Evolutionary conservation across 2,113 vertebrate genomes (phyloP).

Genomic region (Corythoichthys intestinalis): DNA sequence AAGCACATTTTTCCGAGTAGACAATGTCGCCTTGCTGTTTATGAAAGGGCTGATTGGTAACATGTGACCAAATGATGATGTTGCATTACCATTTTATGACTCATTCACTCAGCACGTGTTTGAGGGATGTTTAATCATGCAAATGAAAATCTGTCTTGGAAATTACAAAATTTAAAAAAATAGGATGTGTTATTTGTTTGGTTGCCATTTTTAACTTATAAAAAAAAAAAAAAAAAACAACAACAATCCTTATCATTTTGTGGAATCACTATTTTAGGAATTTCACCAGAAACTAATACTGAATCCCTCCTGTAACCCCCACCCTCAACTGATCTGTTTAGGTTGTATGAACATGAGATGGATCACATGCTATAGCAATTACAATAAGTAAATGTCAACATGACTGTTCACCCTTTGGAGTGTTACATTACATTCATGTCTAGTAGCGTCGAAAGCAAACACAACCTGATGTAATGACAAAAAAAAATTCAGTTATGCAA

Average conservation of each 20-base stretch:
- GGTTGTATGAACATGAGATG: not conserved
- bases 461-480: not conserved
- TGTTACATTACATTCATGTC: not conserved
- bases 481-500: not conserved
- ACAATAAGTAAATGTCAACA: not conserved
- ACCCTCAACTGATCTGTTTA: not conserved
- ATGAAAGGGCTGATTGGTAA: slow-evolving; percentile 30
- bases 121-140: not conserved
- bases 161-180: no score
- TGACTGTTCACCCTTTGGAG: not conserved
- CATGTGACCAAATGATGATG: slow-evolving; percentile 20
- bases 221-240: not conserved
- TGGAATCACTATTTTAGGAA: not conserved
- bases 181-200: no score
- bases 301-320: not conserved
- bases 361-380: not conserved
- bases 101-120: not conserved
- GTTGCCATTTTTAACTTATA: not conserved
- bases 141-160: not conserved
- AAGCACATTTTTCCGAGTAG: slow-evolving; percentile 17
- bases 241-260: not conserved
- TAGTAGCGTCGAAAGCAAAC: not conserved
- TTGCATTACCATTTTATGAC: slow-evolving; percentile 1
- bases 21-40: not conserved
- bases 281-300: not conserved